Conservation (phyloP, 2,113 vertebrate species). For the Rhadina sibilatrix region DNA sequence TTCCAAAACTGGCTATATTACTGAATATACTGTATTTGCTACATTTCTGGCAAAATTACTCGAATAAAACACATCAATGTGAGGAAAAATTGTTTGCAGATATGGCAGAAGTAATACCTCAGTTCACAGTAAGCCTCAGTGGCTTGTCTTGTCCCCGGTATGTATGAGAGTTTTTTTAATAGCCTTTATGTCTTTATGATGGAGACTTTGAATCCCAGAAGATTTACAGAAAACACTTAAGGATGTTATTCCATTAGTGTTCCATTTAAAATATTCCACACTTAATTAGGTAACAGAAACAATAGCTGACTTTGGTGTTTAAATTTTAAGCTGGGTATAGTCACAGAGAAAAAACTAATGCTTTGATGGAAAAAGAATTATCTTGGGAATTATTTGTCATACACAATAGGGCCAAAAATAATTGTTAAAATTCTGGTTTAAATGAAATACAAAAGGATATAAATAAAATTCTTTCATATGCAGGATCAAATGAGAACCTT, state of each 20-base stretch:
- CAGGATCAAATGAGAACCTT: background rate
- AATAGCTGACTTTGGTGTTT: background rate
- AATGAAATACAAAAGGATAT: background rate
- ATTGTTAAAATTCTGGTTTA: background rate
- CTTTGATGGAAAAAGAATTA: background rate
- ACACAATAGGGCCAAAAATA: background rate
- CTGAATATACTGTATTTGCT: too few species aligned
- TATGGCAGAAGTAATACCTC: background rate
- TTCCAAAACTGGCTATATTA: background rate
- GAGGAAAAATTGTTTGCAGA: background rate
- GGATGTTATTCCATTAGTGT: background rate
- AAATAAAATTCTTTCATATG: background rate
- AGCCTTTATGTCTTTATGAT: background rate
- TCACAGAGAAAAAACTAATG: background rate
- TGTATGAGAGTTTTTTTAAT: background rate
- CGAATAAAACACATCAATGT: background rate
- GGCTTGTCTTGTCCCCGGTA: background rate
- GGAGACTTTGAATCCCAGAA: background rate
- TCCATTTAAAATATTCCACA: background rate
- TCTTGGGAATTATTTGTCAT: background rate
- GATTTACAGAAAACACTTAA: background rate
- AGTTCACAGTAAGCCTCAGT: background rate
- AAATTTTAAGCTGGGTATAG: background rate
- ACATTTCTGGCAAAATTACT: background rate
- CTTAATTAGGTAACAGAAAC: background rate